phyloP scores from a whole-genome alignment of 2,113 vertebrate genomes.

The Sarotherodon lohbergeri region DNA sequence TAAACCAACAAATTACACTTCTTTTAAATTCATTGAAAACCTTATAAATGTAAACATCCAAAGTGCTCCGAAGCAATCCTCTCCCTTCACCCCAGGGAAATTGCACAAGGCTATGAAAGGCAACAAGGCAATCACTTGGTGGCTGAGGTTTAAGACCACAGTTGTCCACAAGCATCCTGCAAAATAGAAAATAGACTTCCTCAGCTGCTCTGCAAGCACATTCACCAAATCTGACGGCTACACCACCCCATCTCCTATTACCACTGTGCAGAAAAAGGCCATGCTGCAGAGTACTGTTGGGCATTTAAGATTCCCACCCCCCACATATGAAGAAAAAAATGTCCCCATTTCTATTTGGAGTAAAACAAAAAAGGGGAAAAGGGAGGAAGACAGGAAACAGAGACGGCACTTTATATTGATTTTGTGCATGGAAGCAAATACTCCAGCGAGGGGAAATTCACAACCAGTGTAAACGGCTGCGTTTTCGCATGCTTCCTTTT shows the following conservation, averaged over 20 bases:
- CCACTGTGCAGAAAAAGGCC: not conserved
- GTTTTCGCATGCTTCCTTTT: not conserved
- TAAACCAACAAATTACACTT: not conserved
- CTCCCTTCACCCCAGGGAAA: not conserved
- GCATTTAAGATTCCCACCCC: slow-evolving; percentile 34
- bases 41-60: not conserved
- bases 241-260: not conserved
- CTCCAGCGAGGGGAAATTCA: not conserved
- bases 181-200: slow-evolving; percentile 47
- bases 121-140: not conserved
- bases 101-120: not conserved
- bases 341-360: not conserved
- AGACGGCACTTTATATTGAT: not conserved
- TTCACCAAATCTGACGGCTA: not conserved
- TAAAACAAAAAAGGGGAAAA: not conserved
- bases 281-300: slow-evolving; percentile 11
- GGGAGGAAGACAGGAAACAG: not conserved
- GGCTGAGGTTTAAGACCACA: slow-evolving; percentile 14
- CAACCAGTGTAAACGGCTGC: not conserved
- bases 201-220: slow-evolving; percentile 45
- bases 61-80: not conserved
- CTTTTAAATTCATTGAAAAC: not conserved
- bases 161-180: slow-evolving; percentile 38
- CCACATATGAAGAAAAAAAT: not conserved
- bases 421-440: not conserved